Base-by-base conservation (phyloP, 2,113 vertebrate species). In the Tetraodon nigroviridis region DNA sequence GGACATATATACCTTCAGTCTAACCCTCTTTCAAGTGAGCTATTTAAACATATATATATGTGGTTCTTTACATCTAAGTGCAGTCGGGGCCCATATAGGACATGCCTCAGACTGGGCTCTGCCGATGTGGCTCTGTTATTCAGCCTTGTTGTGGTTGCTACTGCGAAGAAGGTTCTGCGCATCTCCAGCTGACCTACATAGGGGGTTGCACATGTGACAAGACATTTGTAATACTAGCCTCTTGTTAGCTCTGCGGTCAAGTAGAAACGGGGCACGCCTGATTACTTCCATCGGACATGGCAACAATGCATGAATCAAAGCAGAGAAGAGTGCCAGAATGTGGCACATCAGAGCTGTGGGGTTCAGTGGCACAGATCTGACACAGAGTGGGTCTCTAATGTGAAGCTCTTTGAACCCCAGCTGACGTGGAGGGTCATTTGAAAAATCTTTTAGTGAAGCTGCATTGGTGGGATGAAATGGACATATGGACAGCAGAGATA, bases 231-330 rank as follows among this genome's bases (percentile, higher is more conserved):
- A 74, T 62, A 66, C 68, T 15, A 42, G n/a, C 50, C 75, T 55
- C 61, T 71, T 18, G 20, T 65, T 55, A 50, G 53, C 48, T 64
- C 75, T 74, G 64, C 78, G 79, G 70, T 82, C 73, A 58, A 71
- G 51, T 72, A 77, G 73, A 74, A 82, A 86, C 71, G 67, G 51
- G 64, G 57, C 59, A 84, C 3, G 77, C 72, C 55, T 79, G 83
- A 87, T 82, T 88, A 83, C 80, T 56, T 74, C 78, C 64, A 74
- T 78, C 73, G 61, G 81, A 61, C 51, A 58, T 20, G 5, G 54
- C 72, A 49, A 82, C 79, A 84, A 85, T 84, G 71, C 64, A 64
- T 51, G 69, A 76, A 84, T 73, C 68, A 76, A 61, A 80, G 78
- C 70, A 54, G 73, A 68, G 64, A 55, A 75, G 58, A 59, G 71